Percentiles rank a stretch among this genome's conserved stretches.
Conservation (phyloP, 37 sponge, comb jelly and placozoan species). For the Aplysina aerophoba region DNA sequence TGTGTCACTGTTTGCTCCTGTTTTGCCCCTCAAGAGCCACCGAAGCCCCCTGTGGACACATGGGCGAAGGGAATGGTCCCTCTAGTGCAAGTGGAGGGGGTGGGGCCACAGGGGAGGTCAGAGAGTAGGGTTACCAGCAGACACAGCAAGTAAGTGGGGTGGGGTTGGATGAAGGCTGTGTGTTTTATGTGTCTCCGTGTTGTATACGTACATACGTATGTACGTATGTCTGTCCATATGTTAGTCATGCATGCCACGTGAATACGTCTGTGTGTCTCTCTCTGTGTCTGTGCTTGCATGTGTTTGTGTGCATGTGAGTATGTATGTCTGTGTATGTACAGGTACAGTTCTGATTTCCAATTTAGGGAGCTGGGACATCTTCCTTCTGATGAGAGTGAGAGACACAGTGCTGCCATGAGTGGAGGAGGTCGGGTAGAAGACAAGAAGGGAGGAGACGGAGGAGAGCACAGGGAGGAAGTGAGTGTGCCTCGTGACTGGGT, state of each 20-base stretch:
- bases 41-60: slow-evolving; percentile 56
- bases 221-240: slow-evolving; percentile 49
- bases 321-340: background rate
- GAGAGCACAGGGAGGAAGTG: no score
- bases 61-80: slow-evolving; percentile 80
- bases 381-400: no score
- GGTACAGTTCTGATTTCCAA: background rate
- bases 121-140: no score
- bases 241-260: slow-evolving; percentile 31
- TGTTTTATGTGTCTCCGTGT: background rate
- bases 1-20: background rate
- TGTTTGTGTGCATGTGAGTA: slow-evolving; percentile 19
- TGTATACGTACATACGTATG: slow-evolving; percentile 40
- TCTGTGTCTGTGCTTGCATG: slow-evolving; percentile 45
- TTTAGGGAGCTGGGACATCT: no score
- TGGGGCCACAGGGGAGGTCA: background rate
- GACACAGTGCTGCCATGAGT: no score
- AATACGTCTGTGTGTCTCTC: slow-evolving; percentile 43
- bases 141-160: no score
- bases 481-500: no score
- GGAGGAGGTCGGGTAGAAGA: no score
- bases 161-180: slow-evolving; percentile 7
- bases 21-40: slow-evolving; percentile 53
- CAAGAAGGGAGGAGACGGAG: no score
- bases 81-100: background rate